Evolutionary conservation across 2,113 vertebrate species (phyloP).

Genomic region (Panthera tigris): DNA sequence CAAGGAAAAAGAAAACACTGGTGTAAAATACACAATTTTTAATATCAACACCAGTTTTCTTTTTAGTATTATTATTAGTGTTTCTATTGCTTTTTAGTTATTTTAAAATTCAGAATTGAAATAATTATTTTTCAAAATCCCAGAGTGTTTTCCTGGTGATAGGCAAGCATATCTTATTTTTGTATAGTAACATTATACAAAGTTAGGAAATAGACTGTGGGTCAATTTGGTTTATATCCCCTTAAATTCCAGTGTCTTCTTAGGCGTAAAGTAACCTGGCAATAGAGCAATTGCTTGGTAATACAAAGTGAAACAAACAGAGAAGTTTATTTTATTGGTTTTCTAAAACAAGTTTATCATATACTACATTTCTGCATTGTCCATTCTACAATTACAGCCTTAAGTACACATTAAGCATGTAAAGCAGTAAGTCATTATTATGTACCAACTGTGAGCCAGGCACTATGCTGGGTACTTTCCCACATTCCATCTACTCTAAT

Average conservation of each 20-base stretch:
- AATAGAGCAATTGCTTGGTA: neutral
- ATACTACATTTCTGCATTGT: neutral
- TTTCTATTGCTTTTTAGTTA: neutral
- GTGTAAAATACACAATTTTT: slow-evolving; percentile 54
- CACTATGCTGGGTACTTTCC: neutral
- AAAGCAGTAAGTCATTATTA: neutral
- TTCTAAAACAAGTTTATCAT: neutral
- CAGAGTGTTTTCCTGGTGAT: neutral
- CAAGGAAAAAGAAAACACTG: slow-evolving; percentile 24
- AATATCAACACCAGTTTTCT: slow-evolving; percentile 4
- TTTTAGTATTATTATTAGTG: no score
- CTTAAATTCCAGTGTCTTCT: neutral
- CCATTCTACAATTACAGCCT: neutral
- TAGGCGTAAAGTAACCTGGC: neutral
- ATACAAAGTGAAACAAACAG: neutral
- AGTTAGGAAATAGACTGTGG: neutral
- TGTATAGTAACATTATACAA: neutral
- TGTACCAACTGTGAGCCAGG: neutral
- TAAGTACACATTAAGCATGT: neutral
- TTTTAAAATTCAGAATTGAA: slow-evolving; percentile 56
- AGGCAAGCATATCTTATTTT: slow-evolving; percentile 41
- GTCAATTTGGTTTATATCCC: neutral
- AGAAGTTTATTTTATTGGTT: neutral
- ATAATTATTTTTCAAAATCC: slow-evolving; percentile 58
- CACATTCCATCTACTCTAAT: neutral